A percentile compares a stretch with the other conserved stretches of the same genome.
Evolutionary conservation across 2,797 vertebrate genomes (phyloP).

Genomic region (Pelochelys cantorii): DNA sequence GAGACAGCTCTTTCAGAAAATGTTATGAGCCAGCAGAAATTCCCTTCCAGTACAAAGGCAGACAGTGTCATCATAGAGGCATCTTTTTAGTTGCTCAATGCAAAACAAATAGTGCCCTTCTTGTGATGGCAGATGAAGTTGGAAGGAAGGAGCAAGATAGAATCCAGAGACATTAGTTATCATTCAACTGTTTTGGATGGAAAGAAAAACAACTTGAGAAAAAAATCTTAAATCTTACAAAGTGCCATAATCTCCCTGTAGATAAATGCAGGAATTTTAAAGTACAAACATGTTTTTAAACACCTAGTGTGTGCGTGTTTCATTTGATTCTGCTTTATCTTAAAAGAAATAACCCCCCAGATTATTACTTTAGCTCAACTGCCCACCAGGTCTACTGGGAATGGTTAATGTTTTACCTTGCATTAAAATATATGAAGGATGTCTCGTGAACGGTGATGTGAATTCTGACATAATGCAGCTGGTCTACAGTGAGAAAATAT

Average conservation of each 20-base stretch:
- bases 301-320: not conserved
- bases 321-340: not conserved
- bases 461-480: not conserved
- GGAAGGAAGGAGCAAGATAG: not conserved
- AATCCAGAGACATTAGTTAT: conserved; percentile 12
- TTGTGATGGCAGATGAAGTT: conserved; percentile 12
- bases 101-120: not conserved
- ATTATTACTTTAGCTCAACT: rapidly evolving
- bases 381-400: not conserved
- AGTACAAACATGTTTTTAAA: rapidly evolving
- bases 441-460: not conserved
- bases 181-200: conserved; percentile 19
- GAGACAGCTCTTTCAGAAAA: conserved; percentile 72
- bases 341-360: not conserved
- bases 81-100: conserved; percentile 33
- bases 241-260: not conserved
- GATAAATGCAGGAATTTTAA: not conserved
- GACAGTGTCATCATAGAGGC: conserved; percentile 40
- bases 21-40: conserved; percentile 59
- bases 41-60: conserved; percentile 37
- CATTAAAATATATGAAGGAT: not conserved
- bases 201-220: not conserved
- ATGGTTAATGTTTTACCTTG: not conserved
- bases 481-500: not conserved
- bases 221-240: not conserved